A percentile compares a stretch with the other conserved stretches of the same genome.
phyloP scores from a whole-genome alignment of 2,888 invertebrate species.

The Tuberolachnus salignus region DNA sequence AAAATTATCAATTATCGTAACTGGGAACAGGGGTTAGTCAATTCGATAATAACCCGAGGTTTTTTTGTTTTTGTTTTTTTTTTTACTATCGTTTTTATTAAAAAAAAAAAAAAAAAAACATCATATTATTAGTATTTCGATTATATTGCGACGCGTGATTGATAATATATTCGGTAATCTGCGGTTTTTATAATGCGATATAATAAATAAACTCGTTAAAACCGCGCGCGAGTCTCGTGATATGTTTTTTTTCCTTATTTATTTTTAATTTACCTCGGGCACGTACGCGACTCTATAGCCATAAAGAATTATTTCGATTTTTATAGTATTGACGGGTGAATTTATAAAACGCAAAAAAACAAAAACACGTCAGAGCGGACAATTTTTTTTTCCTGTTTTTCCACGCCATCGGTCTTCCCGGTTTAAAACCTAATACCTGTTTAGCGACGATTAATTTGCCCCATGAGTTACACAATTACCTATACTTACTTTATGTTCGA shows the following conservation, averaged over 20 bases:
- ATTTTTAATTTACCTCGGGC: conserved; percentile 24
- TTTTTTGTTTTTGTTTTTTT: background rate
- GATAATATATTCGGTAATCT: conserved; percentile 24
- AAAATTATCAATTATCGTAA: no score
- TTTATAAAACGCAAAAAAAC: conserved; percentile 15
- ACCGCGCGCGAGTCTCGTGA: background rate
- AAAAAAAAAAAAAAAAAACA: background rate
- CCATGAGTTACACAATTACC: no score
- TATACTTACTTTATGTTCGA: no score
- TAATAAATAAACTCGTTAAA: conserved; percentile 28
- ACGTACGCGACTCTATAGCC: background rate
- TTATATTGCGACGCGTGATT: conserved; percentile 11
- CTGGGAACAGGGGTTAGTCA: background rate
- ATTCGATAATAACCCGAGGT: background rate
- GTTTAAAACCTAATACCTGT: background rate
- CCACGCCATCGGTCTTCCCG: conserved; percentile 20
- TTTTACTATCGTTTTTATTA: background rate
- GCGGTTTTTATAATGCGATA: conserved; percentile 5
- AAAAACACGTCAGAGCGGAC: conserved; percentile 25
- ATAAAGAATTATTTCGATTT: conserved; percentile 22
- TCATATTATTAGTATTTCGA: background rate
- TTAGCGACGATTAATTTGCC: no score
- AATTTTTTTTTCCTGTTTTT: conserved; percentile 12
- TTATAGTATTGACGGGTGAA: conserved; percentile 26
- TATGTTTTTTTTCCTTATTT: conserved; percentile 34